These are phyloP conservation scores for Gerris lacustris DNA, from an alignment of 2,888 invertebrate species.

Conservation along the genomic window DNA sequence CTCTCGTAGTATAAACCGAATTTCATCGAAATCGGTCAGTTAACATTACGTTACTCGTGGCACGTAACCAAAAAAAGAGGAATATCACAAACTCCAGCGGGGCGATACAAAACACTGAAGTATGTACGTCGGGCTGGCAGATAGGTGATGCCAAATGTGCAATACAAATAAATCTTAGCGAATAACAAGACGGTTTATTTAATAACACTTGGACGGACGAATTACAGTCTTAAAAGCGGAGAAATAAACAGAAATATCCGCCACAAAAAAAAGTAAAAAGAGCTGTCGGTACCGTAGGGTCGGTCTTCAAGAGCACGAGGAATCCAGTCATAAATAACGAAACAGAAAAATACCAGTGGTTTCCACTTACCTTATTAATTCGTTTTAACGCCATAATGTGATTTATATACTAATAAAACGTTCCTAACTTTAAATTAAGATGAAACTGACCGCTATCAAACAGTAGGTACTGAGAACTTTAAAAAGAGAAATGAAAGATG, in stretches of 20 bases:
- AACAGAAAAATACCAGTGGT: neutral
- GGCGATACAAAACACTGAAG: neutral
- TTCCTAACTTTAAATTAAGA: constrained; percentile 59
- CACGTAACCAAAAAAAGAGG: no score
- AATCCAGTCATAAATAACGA: neutral
- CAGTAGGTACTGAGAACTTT: constrained; percentile 45
- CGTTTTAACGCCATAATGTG: constrained; percentile 82
- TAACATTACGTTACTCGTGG: no score
- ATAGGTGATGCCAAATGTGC: no score
- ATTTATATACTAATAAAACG: constrained; percentile 37
- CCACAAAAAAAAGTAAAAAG: neutral
- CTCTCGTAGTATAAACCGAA: no score
- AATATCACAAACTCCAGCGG: neutral
- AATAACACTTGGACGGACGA: no score
- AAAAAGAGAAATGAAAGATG: constrained; percentile 78
- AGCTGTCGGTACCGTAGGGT: neutral
- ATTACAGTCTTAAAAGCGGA: no score
- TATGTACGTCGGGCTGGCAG: no score
- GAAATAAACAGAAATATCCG: no score
- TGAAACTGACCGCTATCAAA: constrained; percentile 64
- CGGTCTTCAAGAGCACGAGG: neutral
- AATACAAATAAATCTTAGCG: neutral
- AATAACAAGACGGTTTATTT: neutral
- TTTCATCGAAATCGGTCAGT: no score
- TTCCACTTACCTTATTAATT: constrained; percentile 72